Evolutionary conservation across 2,797 vertebrate species (phyloP).

Genomic region (Hemitrygon akajei): DNA sequence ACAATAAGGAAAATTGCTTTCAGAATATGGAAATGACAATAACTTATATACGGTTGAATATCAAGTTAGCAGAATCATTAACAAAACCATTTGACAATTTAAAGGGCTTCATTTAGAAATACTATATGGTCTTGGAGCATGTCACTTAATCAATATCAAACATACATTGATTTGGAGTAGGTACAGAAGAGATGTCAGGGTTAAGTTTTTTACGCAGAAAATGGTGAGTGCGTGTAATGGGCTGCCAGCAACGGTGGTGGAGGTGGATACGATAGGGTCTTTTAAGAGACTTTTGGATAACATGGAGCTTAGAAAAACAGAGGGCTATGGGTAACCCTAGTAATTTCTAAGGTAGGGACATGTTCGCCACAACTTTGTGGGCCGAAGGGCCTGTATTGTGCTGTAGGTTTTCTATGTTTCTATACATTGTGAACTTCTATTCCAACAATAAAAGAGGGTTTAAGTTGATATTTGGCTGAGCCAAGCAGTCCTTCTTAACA

Average conservation of each 20-base stretch:
- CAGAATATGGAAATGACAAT: neutral
- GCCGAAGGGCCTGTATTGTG: too few relatives aligned
- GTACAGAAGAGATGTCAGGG: too few relatives aligned
- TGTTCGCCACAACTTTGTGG: too few relatives aligned
- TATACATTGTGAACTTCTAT: neutral
- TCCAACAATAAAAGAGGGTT: neutral
- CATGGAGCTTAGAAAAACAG: too few relatives aligned
- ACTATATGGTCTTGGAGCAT: neutral
- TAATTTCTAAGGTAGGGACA: too few relatives aligned
- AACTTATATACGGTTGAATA: neutral
- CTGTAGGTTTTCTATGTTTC: too few relatives aligned
- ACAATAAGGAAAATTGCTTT: neutral
- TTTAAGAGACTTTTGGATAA: too few relatives aligned
- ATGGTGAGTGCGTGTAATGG: too few relatives aligned
- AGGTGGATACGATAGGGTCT: too few relatives aligned
- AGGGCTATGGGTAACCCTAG: too few relatives aligned
- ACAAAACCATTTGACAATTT: neutral
- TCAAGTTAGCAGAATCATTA: neutral
- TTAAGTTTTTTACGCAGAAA: too few relatives aligned
- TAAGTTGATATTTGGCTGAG: neutral
- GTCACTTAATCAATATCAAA: neutral
- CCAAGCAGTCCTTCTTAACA: neutral
- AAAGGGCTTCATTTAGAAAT: neutral
- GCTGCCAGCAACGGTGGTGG: too few relatives aligned
- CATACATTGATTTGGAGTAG: neutral